Evolutionary conservation across 2,888 invertebrate species (phyloP), one percentile per base, ranked within the genome.

Genomic region (Chloroclysta siterata): DNA sequence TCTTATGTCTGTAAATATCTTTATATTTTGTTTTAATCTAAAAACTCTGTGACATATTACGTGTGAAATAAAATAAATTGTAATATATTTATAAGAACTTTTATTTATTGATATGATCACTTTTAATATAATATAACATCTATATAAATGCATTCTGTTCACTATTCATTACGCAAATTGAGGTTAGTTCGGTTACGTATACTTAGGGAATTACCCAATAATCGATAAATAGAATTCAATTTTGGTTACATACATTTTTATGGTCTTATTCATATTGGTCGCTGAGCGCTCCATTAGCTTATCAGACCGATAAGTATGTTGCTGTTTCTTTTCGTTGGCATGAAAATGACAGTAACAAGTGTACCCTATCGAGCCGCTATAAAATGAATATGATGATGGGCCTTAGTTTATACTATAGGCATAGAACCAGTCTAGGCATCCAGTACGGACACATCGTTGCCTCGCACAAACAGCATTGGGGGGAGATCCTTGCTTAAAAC

Each of bases 401-500:
- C n/a, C n/a, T n/a, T n/a, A n/a, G n/a, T n/a, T n/a, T n/a, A n/a
- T n/a, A n/a, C n/a, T n/a, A n/a, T n/a, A n/a, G n/a, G n/a, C n/a
- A n/a, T n/a, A n/a, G n/a, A n/a, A n/a, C n/a, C n/a, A n/a, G 39
- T n/a, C 42, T 70, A 74, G 29, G 65, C 62, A 44, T 72, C 75
- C 73, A 97, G 94, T 69, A 97, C 97, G 51, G 96, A 96, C 54
- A 95, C 95, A 80, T 97, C 97, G 88, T 97, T 97, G 55, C 97
- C 97, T 70, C 97, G 94, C 54, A 97, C 95, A 72, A 97, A 93
- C 52, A 99, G 93, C 78, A 97, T 95, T 0, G 99, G 98, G 46
- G 98, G 98, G 90, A 99, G 94, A 82, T 96, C 96, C 72, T 94
- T 94, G 28, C 98, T 98, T 73, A 99, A 93, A 74, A 96, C 95